These are phyloP conservation scores for Microplitis manilae DNA, from an alignment of 2,888 invertebrate genomes.

Conservation along the genomic window DNA sequence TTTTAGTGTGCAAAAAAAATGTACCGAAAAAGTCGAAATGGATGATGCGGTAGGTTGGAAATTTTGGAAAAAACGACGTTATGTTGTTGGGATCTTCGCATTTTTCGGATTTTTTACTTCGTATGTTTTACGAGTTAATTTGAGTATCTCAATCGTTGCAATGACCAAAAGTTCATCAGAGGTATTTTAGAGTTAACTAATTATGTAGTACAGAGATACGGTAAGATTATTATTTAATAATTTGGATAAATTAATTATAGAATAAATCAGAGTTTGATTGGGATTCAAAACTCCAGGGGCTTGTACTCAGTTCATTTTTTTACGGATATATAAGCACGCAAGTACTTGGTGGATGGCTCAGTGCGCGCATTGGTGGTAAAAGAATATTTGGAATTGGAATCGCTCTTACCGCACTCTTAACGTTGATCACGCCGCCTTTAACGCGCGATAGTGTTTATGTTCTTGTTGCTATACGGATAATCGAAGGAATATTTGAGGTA, in stretches of 20 bases:
- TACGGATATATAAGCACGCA: slow-evolving; percentile 91
- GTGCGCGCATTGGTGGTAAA: slow-evolving; percentile 89
- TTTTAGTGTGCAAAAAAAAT: not conserved
- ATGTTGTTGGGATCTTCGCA: slow-evolving; percentile 83
- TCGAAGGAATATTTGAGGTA: slow-evolving; percentile 88
- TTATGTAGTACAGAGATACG: not conserved
- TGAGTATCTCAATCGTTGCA: slow-evolving; percentile 95
- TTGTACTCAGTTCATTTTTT: slow-evolving; percentile 89
- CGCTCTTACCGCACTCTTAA: slow-evolving; percentile 83
- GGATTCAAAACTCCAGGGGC: slow-evolving; percentile 84
- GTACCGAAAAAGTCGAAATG: not conserved
- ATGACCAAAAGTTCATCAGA: slow-evolving; percentile 84
- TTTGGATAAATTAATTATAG: not conserved
- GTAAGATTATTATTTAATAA: not conserved
- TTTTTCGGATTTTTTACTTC: slow-evolving; percentile 91
- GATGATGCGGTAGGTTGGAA: slow-evolving; percentile 74
- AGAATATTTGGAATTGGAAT: slow-evolving; percentile 86
- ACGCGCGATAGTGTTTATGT: slow-evolving; percentile 81
- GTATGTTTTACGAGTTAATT: slow-evolving; percentile 87
- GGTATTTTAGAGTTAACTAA: slow-evolving; percentile 14
- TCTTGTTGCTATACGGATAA: slow-evolving; percentile 81
- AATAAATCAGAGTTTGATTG: slow-evolving; percentile 80
- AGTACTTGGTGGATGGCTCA: slow-evolving; percentile 87
- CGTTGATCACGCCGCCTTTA: slow-evolving; percentile 86
- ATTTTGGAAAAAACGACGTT: slow-evolving; percentile 83